Evolutionary conservation across 2,113 vertebrate species (phyloP).

Genomic region (Menura novaehollandiae): DNA sequence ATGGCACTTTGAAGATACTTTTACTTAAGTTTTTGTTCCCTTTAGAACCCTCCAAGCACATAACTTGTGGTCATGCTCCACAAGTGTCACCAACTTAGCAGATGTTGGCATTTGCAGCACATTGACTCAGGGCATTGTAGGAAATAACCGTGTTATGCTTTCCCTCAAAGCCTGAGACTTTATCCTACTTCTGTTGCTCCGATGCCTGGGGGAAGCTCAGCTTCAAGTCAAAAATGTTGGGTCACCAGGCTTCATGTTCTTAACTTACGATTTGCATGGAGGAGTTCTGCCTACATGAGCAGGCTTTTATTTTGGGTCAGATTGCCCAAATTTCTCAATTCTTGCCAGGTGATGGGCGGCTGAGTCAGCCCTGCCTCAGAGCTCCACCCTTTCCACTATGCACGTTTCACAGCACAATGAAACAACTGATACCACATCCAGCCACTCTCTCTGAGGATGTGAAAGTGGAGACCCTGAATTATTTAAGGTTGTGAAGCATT

Average conservation of each 20-base stretch:
- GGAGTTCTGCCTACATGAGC: not conserved
- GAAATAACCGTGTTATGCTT: not conserved
- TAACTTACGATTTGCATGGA: not conserved
- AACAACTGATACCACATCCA: not conserved
- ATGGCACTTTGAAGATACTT: not conserved
- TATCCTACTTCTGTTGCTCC: not conserved
- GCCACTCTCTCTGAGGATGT: not conserved
- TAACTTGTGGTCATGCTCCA: not conserved
- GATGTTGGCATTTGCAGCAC: not conserved
- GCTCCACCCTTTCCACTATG: rapidly evolving
- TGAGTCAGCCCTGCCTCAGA: not conserved
- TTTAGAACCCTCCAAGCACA: not conserved
- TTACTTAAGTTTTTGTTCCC: not conserved
- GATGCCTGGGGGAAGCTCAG: not conserved
- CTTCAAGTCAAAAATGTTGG: not conserved
- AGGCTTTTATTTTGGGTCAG: not conserved
- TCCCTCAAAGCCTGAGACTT: not conserved
- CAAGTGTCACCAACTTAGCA: not conserved
- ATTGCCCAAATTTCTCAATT: not conserved
- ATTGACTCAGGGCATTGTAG: not conserved
- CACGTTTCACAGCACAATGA: not conserved
- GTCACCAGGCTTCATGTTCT: not conserved
- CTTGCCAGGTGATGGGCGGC: not conserved
- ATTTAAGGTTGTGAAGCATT: not conserved
- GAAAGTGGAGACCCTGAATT: constrained; percentile 1